Conservation (phyloP, 2,888 invertebrate genomes). For the Leptinotarsa tumamoca region DNA sequence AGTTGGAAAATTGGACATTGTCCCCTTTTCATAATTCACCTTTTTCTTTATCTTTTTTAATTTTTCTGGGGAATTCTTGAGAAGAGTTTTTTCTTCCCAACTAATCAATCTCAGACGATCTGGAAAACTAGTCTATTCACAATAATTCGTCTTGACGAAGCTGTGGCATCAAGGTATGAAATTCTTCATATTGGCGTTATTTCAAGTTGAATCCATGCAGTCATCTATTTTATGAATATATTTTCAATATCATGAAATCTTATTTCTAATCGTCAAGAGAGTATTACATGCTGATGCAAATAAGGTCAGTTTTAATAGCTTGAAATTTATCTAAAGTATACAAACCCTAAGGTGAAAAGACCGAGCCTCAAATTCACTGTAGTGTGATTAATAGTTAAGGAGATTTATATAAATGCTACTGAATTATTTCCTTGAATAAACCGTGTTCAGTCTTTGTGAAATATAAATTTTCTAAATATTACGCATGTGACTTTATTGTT, state of each 20-base stretch:
- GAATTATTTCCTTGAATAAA: not conserved
- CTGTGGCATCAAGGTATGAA: too few relatives aligned
- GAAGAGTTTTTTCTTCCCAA: too few relatives aligned
- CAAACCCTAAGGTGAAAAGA: not conserved
- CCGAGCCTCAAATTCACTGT: not conserved
- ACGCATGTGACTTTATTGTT: not conserved
- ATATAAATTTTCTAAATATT: not conserved
- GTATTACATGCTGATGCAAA: not conserved
- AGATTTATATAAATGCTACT: conserved; percentile 2
- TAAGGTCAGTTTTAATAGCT: not conserved
- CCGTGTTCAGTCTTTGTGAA: not conserved
- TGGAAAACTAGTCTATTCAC: too few relatives aligned
- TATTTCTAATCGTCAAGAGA: not conserved
- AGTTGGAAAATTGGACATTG: too few relatives aligned
- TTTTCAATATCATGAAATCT: not conserved
- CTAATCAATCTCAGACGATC: too few relatives aligned
- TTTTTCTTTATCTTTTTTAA: too few relatives aligned
- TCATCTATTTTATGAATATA: not conserved
- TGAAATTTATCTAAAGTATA: not conserved
- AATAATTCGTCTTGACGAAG: too few relatives aligned
- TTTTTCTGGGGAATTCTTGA: too few relatives aligned
- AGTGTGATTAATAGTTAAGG: not conserved
- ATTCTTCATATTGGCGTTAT: too few relatives aligned
- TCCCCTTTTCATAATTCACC: too few relatives aligned
- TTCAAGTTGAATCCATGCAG: too few relatives aligned